Conservation (phyloP, 92 coral and sea anemone species). For the Pocillopora meandrina region DNA sequence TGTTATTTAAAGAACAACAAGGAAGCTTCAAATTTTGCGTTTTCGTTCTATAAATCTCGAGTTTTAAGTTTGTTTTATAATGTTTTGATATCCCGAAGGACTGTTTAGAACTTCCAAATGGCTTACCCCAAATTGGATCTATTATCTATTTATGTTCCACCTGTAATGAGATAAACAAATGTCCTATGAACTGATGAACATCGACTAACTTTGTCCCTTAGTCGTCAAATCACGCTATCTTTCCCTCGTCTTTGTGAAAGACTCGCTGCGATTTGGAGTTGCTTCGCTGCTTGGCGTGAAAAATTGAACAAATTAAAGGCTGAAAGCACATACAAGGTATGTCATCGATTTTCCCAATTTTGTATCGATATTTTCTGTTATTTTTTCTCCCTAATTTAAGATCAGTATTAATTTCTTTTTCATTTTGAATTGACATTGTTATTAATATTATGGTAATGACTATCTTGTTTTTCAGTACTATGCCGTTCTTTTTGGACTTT, state of each 20-base stretch:
- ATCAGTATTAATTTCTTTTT: not conserved
- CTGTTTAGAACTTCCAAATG: not conserved
- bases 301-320: conserved; percentile 57
- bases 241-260: conserved; percentile 70
- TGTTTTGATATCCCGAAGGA: not conserved
- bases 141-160: not conserved
- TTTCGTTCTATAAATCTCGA: too few species aligned
- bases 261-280: conserved; percentile 67
- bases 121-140: not conserved
- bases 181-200: not conserved
- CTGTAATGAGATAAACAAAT: not conserved
- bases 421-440: not conserved
- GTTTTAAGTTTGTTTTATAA: not conserved
- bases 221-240: conserved; percentile 67
- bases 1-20: too few species aligned
- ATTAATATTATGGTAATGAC: not conserved
- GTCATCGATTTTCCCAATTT: not conserved
- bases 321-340: conserved; percentile 64
- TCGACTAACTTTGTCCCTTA: conserved; percentile 23
- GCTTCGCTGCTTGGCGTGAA: conserved; percentile 33
- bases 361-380: too few species aligned
- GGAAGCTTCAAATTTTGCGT: too few species aligned
- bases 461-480: conserved; percentile 55
- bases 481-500: conserved; percentile 50
- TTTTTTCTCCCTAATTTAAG: not conserved